Evolutionary conservation across 2,113 vertebrate genomes (phyloP).

Genomic region (Microtus pennsylvanicus): DNA sequence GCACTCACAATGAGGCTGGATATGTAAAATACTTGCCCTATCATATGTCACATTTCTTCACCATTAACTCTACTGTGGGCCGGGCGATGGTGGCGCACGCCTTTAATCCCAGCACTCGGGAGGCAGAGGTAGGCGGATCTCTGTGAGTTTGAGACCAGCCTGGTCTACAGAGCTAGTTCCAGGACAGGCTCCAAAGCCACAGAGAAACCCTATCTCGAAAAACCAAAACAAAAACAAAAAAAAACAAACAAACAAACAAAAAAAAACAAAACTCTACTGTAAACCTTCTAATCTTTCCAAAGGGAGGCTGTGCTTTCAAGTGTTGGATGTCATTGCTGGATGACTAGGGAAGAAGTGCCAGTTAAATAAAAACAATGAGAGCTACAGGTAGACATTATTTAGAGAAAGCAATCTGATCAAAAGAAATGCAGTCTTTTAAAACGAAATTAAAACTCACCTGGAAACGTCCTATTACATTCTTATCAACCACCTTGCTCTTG

Average conservation of each 20-base stretch:
- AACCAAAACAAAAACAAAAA: no score
- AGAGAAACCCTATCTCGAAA: no score
- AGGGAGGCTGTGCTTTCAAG: not conserved
- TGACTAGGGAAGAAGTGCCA: not conserved
- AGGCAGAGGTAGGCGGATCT: no score
- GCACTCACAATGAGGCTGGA: not conserved
- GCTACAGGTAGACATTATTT: not conserved
- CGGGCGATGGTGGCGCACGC: no score
- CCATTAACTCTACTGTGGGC: not conserved
- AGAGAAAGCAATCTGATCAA: not conserved
- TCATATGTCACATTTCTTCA: not conserved
- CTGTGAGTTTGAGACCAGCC: no score
- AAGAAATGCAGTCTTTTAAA: not conserved
- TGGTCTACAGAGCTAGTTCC: no score
- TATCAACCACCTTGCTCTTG: not conserved
- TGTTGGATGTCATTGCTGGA: not conserved
- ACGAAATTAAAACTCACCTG: slow-evolving; percentile 39
- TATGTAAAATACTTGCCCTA: not conserved
- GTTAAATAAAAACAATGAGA: not conserved
- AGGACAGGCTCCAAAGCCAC: no score
- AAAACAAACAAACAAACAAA: no score
- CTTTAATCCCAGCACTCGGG: no score
- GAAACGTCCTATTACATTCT: slow-evolving; percentile 17
- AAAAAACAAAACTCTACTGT: not conserved
- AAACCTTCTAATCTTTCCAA: not conserved